These are phyloP conservation scores for Helobdella robusta DNA, from an alignment of 2,888 invertebrate species.

Conservation along the genomic window DNA sequence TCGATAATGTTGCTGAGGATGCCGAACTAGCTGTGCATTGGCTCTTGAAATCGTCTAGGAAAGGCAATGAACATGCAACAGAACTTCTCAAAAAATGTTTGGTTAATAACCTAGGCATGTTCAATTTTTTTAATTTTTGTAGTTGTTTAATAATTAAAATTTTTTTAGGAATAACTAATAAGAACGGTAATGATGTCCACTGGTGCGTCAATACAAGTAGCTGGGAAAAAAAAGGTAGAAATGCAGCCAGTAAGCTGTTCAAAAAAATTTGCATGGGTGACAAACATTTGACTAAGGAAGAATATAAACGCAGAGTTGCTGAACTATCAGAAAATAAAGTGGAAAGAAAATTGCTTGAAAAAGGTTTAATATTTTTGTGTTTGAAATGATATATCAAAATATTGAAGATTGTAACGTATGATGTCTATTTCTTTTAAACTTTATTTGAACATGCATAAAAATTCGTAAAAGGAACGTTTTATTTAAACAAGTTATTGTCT, in stretches of 20 bases:
- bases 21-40: constrained; percentile 70
- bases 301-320: constrained; percentile 52
- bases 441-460: too few species aligned
- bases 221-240: constrained; percentile 75
- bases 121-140: constrained; percentile 5
- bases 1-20: constrained; percentile 3
- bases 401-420: too few species aligned
- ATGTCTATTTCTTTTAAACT: too few species aligned
- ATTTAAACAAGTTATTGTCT: too few species aligned
- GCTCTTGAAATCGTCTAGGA: constrained; percentile 83
- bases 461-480: too few species aligned
- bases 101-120: constrained; percentile 39
- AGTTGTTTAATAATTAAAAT: background rate
- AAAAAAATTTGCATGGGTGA: constrained; percentile 59
- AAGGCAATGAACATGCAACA: constrained; percentile 79
- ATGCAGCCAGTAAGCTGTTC: constrained; percentile 77
- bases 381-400: too few species aligned
- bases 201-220: constrained; percentile 73
- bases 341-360: constrained; percentile 42
- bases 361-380: too few species aligned
- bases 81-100: constrained; percentile 56
- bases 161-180: constrained; percentile 59
- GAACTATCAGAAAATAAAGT: constrained; percentile 37
- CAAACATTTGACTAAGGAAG: constrained; percentile 56
- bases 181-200: constrained; percentile 64